These are phyloP conservation scores for Rhagophthalmus giganteus DNA, from an alignment of 2,888 invertebrate genomes.

Conservation along the genomic window DNA sequence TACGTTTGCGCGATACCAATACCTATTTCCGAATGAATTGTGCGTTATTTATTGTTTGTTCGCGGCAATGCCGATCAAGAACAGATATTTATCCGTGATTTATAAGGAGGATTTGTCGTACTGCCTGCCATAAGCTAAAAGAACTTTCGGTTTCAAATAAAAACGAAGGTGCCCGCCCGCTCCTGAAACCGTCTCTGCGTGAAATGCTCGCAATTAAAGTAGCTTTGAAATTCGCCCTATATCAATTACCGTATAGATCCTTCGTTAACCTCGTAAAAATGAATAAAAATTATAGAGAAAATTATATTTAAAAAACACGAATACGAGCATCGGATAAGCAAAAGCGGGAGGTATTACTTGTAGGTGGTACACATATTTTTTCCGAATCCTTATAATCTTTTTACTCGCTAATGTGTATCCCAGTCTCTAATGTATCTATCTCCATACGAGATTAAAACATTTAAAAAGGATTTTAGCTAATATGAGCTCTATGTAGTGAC, in stretches of 20 bases:
- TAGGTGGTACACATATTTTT: slow-evolving; percentile 40
- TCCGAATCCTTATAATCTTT: slow-evolving; percentile 50
- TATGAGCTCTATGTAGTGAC: slow-evolving; percentile 40
- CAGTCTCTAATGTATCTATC: slow-evolving; percentile 48
- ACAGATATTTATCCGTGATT: slow-evolving; percentile 48
- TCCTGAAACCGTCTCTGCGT: slow-evolving; percentile 5
- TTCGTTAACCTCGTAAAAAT: slow-evolving; percentile 20
- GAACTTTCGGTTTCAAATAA: neutral
- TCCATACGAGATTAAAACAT: slow-evolving; percentile 51
- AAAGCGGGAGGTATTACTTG: slow-evolving; percentile 28
- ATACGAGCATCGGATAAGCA: slow-evolving; percentile 21
- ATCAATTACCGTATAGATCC: slow-evolving; percentile 23
- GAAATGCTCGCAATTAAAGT: slow-evolving; percentile 15
- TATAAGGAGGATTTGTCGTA: slow-evolving; percentile 9
- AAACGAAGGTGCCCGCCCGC: neutral
- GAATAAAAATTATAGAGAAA: slow-evolving; percentile 24
- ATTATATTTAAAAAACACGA: slow-evolving; percentile 22
- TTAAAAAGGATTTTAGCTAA: slow-evolving; percentile 45
- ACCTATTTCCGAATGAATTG: slow-evolving; percentile 42
- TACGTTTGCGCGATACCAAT: slow-evolving; percentile 31
- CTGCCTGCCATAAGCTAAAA: neutral
- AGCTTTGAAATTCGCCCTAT: slow-evolving; percentile 16
- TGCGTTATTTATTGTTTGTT: slow-evolving; percentile 48
- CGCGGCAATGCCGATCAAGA: slow-evolving; percentile 44
- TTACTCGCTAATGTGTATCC: slow-evolving; percentile 50